These are phyloP conservation scores for Cepaea nemoralis DNA, from an alignment of 1,140 invertebrate species.

Conservation along the genomic window DNA sequence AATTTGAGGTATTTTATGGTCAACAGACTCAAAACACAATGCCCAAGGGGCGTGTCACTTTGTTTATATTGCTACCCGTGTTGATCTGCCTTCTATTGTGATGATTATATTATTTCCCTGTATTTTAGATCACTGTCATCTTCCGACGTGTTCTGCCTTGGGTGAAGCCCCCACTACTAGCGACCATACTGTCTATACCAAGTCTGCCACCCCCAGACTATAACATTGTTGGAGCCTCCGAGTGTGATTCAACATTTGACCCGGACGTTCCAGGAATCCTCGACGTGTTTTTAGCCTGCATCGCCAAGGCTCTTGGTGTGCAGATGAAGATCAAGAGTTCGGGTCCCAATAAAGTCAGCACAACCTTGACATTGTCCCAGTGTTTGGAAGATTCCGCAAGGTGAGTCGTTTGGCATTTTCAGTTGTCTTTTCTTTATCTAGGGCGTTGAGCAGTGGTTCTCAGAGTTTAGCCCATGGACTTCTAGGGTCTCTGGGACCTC, in stretches of 20 bases:
- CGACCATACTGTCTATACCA: slow-evolving; percentile 78
- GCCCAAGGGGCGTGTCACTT: too few species aligned
- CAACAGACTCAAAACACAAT: too few species aligned
- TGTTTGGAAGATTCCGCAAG: slow-evolving; percentile 48
- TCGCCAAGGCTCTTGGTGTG: slow-evolving; percentile 87
- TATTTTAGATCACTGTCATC: slow-evolving; percentile 82
- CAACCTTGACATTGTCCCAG: slow-evolving; percentile 76
- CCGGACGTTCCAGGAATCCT: slow-evolving; percentile 78
- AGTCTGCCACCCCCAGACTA: slow-evolving; percentile 84
- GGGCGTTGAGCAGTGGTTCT: too few species aligned
- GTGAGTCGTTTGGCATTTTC: slow-evolving; percentile 3
- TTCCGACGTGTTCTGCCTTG: slow-evolving; percentile 87
- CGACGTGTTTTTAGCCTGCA: slow-evolving; percentile 88
- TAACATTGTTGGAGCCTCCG: slow-evolving; percentile 75
- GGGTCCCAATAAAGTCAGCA: slow-evolving; percentile 77
- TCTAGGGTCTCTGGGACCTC: too few species aligned
- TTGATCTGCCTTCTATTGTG: too few species aligned
- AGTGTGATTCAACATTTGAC: slow-evolving; percentile 73
- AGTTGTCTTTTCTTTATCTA: too few species aligned
- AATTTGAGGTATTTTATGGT: too few species aligned
- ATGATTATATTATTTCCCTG: too few species aligned
- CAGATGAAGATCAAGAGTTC: slow-evolving; percentile 88
- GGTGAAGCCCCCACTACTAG: slow-evolving; percentile 77
- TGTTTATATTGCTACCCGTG: too few species aligned
- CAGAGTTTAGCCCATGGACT: too few species aligned